Evolutionary conservation across 2,797 vertebrate genomes (phyloP), one percentile per base, ranked within the genome.

Genomic region (Novumbra hubbsi): DNA sequence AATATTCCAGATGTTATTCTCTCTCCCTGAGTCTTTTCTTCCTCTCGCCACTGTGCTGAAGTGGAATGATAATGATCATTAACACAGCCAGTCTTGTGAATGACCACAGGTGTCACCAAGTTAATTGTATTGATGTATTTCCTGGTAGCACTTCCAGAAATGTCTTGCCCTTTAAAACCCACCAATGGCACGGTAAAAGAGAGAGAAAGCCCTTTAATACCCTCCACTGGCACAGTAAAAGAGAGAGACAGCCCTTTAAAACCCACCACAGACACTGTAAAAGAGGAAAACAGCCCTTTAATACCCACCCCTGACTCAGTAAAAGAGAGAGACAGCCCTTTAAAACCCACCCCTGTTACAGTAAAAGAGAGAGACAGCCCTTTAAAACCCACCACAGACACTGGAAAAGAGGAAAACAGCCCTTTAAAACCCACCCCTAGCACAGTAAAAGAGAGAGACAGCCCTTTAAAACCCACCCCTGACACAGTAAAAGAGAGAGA

Each of bases 71-170:
- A 85, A 88, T 69, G 83, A 86, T 69, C 45, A 50, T 89, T 88
- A 88, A 81, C 86, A 82, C 76, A 82, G 88, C 88, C 85, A 77
- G 73, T 79, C 77, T 81, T 78, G 81, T 76, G 84, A 85, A 88
- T 82, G 85, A 86, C 80, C 81, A 86, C 81, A 86, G 76, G 79
- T 77, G 83, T 71, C 60, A 70, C 75, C 66, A 71, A 83, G 80
- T 77, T 87, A 88, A 88, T 85, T 83, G 84, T 85, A 86, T 82
- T 80, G 79, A 82, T 74, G 73, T 63, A 85, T 83, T 83, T 81
- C 68, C 38, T 48, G 45, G 71, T 77, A 80, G 75, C 76, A 30
- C 28, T 38, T 65, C 63, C 63, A 65, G 34, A 16, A 65, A 65
- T 16, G 30, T 34, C 32, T 14, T 17, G 64, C n/a, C 64, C 30